Percentiles rank a stretch among this genome's conserved stretches.
These are phyloP conservation scores for Endotricha flammealis DNA, from an alignment of 2,888 invertebrate species.

Conservation along the genomic window DNA sequence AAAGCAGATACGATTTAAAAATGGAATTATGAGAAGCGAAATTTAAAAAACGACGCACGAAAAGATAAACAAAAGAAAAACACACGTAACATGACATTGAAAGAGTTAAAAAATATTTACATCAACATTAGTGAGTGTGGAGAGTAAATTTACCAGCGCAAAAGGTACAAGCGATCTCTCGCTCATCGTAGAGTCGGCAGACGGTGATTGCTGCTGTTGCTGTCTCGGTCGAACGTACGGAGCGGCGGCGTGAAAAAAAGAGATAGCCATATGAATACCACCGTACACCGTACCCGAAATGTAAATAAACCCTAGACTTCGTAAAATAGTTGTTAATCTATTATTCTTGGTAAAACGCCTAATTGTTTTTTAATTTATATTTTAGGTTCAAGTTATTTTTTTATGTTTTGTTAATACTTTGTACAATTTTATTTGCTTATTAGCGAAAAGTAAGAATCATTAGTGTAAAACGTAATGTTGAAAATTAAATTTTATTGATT, in stretches of 20 bases:
- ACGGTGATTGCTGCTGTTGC: constrained; percentile 73
- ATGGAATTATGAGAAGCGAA: not conserved
- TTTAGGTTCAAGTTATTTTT: not conserved
- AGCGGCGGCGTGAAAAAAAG: constrained; percentile 52
- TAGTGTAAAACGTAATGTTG: not conserved
- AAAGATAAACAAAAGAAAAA: constrained; percentile 22
- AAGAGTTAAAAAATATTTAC: constrained; percentile 48
- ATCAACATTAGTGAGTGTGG: constrained; percentile 64
- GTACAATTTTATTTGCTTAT: not conserved
- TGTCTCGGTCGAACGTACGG: constrained; percentile 43
- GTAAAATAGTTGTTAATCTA: not conserved
- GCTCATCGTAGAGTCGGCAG: constrained; percentile 75
- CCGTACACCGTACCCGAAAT: not conserved
- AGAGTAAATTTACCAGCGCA: constrained; percentile 75
- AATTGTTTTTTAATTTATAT: not conserved
- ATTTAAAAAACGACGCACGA: constrained; percentile 21
- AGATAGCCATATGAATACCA: constrained; percentile 27
- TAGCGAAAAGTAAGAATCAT: not conserved
- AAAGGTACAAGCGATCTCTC: constrained; percentile 72
- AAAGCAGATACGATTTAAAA: too few relatives aligned
- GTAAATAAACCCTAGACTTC: constrained; percentile 6
- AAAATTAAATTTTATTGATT: constrained; percentile 13
- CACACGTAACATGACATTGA: constrained; percentile 24
- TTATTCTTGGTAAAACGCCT: constrained; percentile 1
- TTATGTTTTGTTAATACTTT: not conserved